Percentiles rank a stretch among this genome's conserved stretches.
Conservation (phyloP, 2,797 vertebrate species). For the Arrhamphus sclerolepis region DNA sequence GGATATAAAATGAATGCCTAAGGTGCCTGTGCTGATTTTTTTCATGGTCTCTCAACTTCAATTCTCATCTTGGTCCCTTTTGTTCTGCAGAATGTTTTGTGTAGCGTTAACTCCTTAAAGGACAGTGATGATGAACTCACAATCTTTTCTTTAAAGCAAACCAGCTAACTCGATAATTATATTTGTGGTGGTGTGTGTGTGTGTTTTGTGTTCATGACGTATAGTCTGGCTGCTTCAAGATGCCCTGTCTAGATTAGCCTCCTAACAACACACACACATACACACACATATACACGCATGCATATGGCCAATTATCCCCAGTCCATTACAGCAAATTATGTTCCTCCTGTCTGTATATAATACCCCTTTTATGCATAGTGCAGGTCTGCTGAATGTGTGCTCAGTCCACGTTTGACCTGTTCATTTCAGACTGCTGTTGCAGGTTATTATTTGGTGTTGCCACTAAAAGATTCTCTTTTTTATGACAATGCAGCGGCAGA, state of each 20-base stretch:
- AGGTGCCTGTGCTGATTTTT: conserved; percentile 25
- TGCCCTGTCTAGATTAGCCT: conserved; percentile 37
- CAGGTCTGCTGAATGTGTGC: conserved; percentile 2
- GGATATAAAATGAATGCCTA: conserved; percentile 35
- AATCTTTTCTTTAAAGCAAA: too few relatives aligned
- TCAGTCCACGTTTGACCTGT: conserved; percentile 6
- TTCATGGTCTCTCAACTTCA: conserved; percentile 25
- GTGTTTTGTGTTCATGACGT: conserved; percentile 6
- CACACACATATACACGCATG: conserved; percentile 6
- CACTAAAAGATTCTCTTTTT: background rate
- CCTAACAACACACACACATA: conserved; percentile 18
- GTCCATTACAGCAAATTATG: conserved; percentile 33
- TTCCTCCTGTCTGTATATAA: conserved; percentile 31
- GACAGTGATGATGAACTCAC: too few relatives aligned
- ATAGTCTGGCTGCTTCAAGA: conserved; percentile 22
- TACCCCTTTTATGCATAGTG: conserved; percentile 10
- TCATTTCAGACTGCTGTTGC: conserved; percentile 5
- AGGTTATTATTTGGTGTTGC: background rate
- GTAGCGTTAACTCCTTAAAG: too few relatives aligned
- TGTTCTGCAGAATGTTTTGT: too few relatives aligned
- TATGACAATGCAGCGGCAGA: background rate
- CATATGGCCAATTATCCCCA: conserved; percentile 42
- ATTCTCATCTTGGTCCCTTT: conserved; percentile 24
- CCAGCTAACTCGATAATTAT: too few relatives aligned
- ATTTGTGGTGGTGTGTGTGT: background rate